Conservation (phyloP, 2,113 vertebrate species). For the Meriones unguiculatus region DNA sequence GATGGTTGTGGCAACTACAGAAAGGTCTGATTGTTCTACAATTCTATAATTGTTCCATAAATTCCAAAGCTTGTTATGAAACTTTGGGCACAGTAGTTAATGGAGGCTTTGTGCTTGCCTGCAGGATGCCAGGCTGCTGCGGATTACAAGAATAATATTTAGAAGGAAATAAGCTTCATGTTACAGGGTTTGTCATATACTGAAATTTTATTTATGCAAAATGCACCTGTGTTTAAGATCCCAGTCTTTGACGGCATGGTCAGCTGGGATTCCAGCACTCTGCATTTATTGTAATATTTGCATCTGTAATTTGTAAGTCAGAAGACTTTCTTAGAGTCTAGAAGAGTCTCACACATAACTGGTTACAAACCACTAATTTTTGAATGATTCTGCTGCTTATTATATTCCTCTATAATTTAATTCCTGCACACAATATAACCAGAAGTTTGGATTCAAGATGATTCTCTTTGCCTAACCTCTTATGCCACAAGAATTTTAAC, state of each 20-base stretch:
- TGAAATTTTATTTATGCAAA: conserved; percentile 63
- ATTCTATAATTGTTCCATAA: conserved; percentile 85
- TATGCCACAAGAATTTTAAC: background rate
- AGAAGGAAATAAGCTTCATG: conserved; percentile 79
- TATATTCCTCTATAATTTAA: background rate
- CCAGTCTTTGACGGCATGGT: background rate
- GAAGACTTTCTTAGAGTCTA: background rate
- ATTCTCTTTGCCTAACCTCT: background rate
- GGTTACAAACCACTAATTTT: conserved; percentile 1
- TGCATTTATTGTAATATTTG: conserved; percentile 25
- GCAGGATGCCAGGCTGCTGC: conserved; percentile 77
- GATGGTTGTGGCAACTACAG: conserved; percentile 72
- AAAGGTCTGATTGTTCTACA: conserved; percentile 83
- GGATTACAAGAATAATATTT: conserved; percentile 79
- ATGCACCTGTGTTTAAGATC: conserved; percentile 29
- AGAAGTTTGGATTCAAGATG: background rate
- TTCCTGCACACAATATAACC: background rate
- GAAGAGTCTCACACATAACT: background rate
- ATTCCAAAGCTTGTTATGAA: conserved; percentile 80
- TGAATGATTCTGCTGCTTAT: background rate
- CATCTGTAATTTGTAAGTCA: background rate
- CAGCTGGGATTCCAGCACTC: conserved; percentile 41
- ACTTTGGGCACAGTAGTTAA: conserved; percentile 82
- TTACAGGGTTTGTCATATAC: background rate
- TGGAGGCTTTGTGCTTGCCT: conserved; percentile 81